Percentiles rank a stretch among this genome's conserved stretches.
These are phyloP conservation scores for Poicephalus gulielmi DNA, from an alignment of 2,113 vertebrate species.

Conservation along the genomic window DNA sequence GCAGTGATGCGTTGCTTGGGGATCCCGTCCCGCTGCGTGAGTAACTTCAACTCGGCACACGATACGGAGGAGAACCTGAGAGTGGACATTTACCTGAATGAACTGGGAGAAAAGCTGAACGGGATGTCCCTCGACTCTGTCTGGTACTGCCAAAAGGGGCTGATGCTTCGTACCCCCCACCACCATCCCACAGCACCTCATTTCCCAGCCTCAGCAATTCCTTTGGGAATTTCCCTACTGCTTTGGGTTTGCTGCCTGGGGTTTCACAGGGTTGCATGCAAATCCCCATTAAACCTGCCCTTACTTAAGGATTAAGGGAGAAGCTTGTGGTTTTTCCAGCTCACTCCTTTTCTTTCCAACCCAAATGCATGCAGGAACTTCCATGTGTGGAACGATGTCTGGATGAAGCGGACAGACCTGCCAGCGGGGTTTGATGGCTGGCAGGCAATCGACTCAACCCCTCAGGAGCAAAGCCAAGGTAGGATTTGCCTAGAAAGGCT, in stretches of 20 bases:
- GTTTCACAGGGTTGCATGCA: neutral
- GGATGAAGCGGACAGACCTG: conserved; percentile 72
- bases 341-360: neutral
- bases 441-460: conserved; percentile 74
- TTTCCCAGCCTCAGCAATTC: neutral
- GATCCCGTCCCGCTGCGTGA: conserved; percentile 69
- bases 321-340: fast-evolving
- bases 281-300: neutral
- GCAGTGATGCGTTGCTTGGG: conserved; percentile 77
- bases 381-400: conserved; percentile 74
- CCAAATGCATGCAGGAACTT: conserved; percentile 58
- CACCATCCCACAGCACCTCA: fast-evolving
- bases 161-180: fast-evolving
- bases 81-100: conserved; percentile 59
- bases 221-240: neutral
- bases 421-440: conserved; percentile 65
- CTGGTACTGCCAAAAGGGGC: conserved; percentile 52
- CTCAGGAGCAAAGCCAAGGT: conserved; percentile 75
- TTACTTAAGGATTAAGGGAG: neutral
- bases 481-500: neutral
- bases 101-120: conserved; percentile 28
- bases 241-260: neutral
- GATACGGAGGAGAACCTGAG: conserved; percentile 72
- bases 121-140: conserved; percentile 20
- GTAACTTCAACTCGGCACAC: conserved; percentile 71